These are phyloP conservation scores for Pipa parva DNA, from an alignment of 2,113 vertebrate species.

Conservation along the genomic window DNA sequence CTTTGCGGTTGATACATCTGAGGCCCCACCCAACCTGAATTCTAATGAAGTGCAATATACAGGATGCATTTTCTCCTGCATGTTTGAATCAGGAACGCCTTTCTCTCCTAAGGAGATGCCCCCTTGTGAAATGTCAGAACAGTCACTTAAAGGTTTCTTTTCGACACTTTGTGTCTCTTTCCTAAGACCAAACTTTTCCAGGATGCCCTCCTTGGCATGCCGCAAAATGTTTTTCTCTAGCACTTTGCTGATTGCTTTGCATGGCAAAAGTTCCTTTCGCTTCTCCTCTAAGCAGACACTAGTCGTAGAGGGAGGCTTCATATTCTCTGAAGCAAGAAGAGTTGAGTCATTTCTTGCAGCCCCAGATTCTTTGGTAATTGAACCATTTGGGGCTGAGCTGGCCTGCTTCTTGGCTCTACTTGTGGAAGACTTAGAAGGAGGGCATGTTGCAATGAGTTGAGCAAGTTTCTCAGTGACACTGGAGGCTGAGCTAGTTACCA, in stretches of 20 bases:
- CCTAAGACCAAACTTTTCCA: conserved; percentile 63
- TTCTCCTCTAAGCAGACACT: conserved; percentile 57
- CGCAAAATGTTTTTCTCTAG: conserved; percentile 62
- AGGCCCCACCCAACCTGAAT: conserved; percentile 66
- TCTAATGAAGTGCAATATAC: conserved; percentile 75
- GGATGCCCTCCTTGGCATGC: conserved; percentile 61
- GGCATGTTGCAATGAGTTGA: conserved; percentile 92
- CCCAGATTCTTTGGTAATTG: conserved; percentile 59
- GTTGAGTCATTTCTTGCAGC: conserved; percentile 53
- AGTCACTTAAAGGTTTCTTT: conserved; percentile 60
- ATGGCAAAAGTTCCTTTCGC: conserved; percentile 56
- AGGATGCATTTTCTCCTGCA: conserved; percentile 66
- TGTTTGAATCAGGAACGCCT: conserved; percentile 58
- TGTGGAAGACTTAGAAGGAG: conserved; percentile 90
- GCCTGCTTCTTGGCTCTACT: conserved; percentile 74
- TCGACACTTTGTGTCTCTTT: conserved; percentile 62
- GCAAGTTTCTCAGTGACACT: conserved; percentile 91
- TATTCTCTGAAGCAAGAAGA: conserved; percentile 53
- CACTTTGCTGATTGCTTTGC: conserved; percentile 51
- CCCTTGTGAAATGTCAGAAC: conserved; percentile 56
- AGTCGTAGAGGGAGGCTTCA: conserved; percentile 57
- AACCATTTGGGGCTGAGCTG: conserved; percentile 31
- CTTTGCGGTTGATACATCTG: conserved; percentile 63
- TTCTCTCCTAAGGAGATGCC: conserved; percentile 55
- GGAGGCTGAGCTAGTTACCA: conserved; percentile 70